Conservation (phyloP, 2,797 vertebrate species). For the Allobates femoralis region DNA sequence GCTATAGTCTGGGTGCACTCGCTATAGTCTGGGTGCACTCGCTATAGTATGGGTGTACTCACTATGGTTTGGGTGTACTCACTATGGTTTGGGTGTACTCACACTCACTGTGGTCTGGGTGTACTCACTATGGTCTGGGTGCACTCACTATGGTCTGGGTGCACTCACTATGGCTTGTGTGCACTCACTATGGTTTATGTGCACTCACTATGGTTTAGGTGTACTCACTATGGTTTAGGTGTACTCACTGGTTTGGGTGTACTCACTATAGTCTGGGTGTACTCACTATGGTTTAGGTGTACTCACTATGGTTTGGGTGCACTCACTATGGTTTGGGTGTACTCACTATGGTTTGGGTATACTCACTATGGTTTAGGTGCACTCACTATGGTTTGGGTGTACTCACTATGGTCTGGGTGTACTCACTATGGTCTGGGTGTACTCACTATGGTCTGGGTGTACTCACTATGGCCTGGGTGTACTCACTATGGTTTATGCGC, state of each 20-base stretch:
- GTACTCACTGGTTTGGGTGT: neutral
- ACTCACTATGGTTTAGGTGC: constrained; percentile 95
- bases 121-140: neutral
- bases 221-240: neutral
- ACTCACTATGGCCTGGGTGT: neutral
- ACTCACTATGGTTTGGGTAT: neutral
- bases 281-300: neutral
- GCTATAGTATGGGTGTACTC: no score
- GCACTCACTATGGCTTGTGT: neutral
- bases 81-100: neutral
- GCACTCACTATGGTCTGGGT: neutral
- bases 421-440: neutral
- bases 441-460: neutral
- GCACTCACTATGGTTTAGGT: neutral
- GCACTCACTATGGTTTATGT: neutral
- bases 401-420: neutral
- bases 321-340: neutral
- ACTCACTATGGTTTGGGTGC: neutral
- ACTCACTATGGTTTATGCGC: no score
- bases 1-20: neutral
- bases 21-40: neutral
- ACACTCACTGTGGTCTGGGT: constrained; percentile 7
- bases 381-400: no score
- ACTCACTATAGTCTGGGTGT: neutral
- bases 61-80: no score